Base-by-base conservation (phyloP, 1,140 invertebrate genomes). In the Probaryconus sp. region DNA sequence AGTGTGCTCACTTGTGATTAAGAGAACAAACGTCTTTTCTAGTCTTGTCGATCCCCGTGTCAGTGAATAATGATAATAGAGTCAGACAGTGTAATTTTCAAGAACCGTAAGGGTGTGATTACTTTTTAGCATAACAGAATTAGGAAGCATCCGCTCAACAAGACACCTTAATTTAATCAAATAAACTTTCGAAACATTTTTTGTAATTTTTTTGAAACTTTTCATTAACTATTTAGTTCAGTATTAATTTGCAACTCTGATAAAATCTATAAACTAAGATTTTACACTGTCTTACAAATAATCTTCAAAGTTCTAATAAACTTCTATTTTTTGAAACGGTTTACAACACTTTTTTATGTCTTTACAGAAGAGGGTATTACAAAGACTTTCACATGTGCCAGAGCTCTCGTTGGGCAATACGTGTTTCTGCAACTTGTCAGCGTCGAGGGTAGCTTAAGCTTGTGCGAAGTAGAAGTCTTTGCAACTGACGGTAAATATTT, bases 381-480 rank as follows among this genome's bases (percentile, higher is more conserved):
- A 3, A 96, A 96, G 87, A 94, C 94, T 10, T 95, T 97, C 81
- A 91, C 91, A 1, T 97, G 96, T 84, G 95, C 95, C 0, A 89
- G 95, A 37, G 91, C 94, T 2, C 86, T 97, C 33, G 88, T 94
- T 18, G 96, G 96, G 0, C 93, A 96, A 75, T 94, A 94, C 79
- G 95, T 97, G 18, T 96, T 94, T 81, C 89, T 97, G 13, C 95
- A 97, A 85, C 90, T 97, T 45, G 95, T 97, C 1, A 95, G 95
- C 0, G 94, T 96, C 0, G 95, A 97, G 85, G 95, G 95, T 11
- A 95, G 94, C 5, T 85, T 97, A 9, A 96, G 95, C 3, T 87
- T 97, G 0, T 97, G 96, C 81, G 95, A 97, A 88, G 95, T 97
- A 1, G 94, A 97, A 88, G 94, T 97, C 1, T 97, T 96, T 79